These are phyloP conservation scores for Sesamia nonagrioides DNA, from an alignment of 1,140 invertebrate genomes.

Conservation along the genomic window DNA sequence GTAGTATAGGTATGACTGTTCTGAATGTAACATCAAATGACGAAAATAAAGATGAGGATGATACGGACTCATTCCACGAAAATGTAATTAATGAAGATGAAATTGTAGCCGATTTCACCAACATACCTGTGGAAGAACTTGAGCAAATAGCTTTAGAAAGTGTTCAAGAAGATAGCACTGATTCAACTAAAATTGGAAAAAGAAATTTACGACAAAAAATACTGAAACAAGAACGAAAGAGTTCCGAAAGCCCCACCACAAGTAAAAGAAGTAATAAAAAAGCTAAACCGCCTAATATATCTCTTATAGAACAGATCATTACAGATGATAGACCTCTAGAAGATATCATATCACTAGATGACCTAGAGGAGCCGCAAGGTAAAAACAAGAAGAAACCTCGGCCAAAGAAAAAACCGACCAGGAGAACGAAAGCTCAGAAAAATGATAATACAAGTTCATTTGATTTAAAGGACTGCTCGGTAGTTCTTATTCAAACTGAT, in stretches of 20 bases:
- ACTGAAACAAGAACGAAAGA: conserved; percentile 54
- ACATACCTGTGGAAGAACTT: conserved; percentile 79
- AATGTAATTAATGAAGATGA: conserved; percentile 58
- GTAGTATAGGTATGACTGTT: conserved; percentile 77
- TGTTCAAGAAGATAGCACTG: conserved; percentile 58
- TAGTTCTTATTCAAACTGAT: conserved; percentile 69
- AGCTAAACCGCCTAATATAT: conserved; percentile 76
- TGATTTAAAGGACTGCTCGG: conserved; percentile 73
- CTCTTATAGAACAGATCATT: conserved; percentile 81
- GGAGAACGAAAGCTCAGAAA: conserved; percentile 54
- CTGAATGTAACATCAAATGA: conserved; percentile 69
- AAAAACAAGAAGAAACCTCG: conserved; percentile 62
- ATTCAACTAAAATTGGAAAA: conserved; percentile 55
- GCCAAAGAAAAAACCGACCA: conserved; percentile 61
- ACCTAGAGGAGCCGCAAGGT: conserved; percentile 66
- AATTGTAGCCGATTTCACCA: conserved; percentile 77
- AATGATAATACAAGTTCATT: conserved; percentile 44
- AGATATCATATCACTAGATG: conserved; percentile 81
- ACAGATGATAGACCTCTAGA: conserved; percentile 79
- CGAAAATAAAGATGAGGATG: conserved; percentile 56
- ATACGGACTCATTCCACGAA: conserved; percentile 49
- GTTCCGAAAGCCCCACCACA: conserved; percentile 59
- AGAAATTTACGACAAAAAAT: conserved; percentile 59
- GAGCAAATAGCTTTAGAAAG: conserved; percentile 78
- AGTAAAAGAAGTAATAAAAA: conserved; percentile 63